Percentiles rank a stretch among this genome's conserved stretches.
Conservation (phyloP, 2,888 invertebrate genomes). For the Rhamnusium bicolor region DNA sequence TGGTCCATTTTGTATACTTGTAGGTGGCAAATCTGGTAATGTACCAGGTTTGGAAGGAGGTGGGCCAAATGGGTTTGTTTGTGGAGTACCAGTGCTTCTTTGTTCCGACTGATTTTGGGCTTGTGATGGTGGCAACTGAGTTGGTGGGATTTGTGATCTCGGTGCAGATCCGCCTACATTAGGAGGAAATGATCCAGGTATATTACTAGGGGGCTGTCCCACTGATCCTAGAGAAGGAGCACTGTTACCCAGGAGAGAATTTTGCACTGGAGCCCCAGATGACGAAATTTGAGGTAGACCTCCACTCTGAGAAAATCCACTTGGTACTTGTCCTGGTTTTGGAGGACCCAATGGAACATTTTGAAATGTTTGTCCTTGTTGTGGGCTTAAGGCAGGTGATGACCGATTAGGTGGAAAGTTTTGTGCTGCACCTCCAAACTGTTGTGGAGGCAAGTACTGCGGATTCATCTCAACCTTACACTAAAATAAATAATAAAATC, state of each 20-base stretch:
- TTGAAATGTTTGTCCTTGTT: conserved; percentile 40
- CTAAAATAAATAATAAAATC: conserved; percentile 34
- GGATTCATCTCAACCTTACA: conserved; percentile 71
- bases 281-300: conserved; percentile 32
- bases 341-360: conserved; percentile 46
- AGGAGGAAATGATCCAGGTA: conserved; percentile 38
- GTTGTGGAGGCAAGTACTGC: conserved; percentile 70
- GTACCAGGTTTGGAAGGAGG: conserved; percentile 32
- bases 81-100: conserved; percentile 19
- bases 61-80: conserved; percentile 22
- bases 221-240: conserved; percentile 36
- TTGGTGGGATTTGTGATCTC: conserved; percentile 52
- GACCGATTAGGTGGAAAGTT: conserved; percentile 49
- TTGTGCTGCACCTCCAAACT: conserved; percentile 51
- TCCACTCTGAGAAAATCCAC: conserved; percentile 9
- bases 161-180: conserved; percentile 27
- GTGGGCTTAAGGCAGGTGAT: conserved; percentile 34
- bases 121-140: conserved; percentile 36
- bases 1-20: conserved; percentile 45
- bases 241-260: conserved; percentile 16
- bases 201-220: conserved; percentile 38
- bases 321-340: conserved; percentile 42
- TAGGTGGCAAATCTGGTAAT: conserved; percentile 24
- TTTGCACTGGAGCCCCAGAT: conserved; percentile 28
- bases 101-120: conserved; percentile 17